Conservation (phyloP, 2,113 vertebrate species). For the Tichodroma muraria region DNA sequence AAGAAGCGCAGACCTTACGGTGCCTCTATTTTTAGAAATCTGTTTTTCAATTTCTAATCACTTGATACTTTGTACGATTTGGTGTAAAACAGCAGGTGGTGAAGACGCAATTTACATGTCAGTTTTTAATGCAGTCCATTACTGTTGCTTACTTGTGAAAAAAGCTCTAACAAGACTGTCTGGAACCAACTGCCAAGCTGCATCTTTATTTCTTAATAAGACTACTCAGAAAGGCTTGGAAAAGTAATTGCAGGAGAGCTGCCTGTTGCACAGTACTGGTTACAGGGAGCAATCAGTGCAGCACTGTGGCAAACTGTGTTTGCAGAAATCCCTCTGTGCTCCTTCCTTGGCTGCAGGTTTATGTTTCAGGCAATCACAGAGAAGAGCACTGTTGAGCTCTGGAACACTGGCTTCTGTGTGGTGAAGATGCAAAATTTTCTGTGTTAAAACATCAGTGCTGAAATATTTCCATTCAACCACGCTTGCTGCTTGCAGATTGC, state of each 20-base stretch:
- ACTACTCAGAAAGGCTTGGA: not conserved
- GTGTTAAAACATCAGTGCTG: not conserved
- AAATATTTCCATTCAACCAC: fast-evolving
- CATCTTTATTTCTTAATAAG: not conserved
- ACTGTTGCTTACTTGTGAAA: not conserved
- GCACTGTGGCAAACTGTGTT: not conserved
- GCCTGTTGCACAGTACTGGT: not conserved
- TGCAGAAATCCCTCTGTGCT: not conserved
- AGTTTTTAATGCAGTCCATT: not conserved
- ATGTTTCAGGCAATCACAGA: not conserved
- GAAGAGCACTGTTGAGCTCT: not conserved
- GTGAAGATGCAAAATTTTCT: not conserved
- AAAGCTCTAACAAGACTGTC: not conserved
- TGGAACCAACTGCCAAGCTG: not conserved
- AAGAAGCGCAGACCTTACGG: not conserved
- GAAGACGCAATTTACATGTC: not conserved
- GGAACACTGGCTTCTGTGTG: not conserved
- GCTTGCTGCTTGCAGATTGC: fast-evolving
- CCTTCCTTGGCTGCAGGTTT: not conserved
- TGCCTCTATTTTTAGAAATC: not conserved
- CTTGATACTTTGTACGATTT: not conserved
- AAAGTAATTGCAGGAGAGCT: not conserved
- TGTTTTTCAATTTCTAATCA: not conserved
- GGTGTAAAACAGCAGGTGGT: not conserved
- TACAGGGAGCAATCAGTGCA: fast-evolving